Conservation (phyloP, 2,888 invertebrate genomes). For the Periphyllus acericola region DNA sequence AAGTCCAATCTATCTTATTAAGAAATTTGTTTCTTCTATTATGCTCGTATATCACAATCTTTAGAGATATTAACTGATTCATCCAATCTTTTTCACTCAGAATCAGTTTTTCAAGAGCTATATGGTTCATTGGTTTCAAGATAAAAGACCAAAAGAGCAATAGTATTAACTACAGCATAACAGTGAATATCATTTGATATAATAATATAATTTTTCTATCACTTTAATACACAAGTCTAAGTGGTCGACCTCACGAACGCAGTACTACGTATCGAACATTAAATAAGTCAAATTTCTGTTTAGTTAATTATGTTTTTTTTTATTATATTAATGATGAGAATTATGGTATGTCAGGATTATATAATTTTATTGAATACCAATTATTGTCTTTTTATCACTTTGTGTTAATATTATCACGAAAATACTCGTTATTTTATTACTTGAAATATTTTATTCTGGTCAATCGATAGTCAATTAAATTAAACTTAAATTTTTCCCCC, state of each 20-base stretch:
- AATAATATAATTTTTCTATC: background rate
- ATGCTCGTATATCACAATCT: too few relatives aligned
- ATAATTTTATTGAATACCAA: constrained; percentile 19
- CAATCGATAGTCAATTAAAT: constrained; percentile 5
- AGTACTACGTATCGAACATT: background rate
- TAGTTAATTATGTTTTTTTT: background rate
- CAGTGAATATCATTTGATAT: background rate
- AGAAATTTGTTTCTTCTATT: too few relatives aligned
- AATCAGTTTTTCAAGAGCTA: too few relatives aligned
- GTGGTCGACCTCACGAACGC: background rate
- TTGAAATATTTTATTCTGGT: constrained; percentile 12
- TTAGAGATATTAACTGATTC: too few relatives aligned
- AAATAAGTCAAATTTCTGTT: background rate
- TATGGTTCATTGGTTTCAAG: too few relatives aligned
- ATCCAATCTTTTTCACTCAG: too few relatives aligned
- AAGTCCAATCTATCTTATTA: too few relatives aligned
- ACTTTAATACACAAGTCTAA: too few relatives aligned
- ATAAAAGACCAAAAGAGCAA: too few relatives aligned
- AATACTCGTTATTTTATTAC: background rate
- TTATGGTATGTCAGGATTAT: background rate
- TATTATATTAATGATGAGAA: background rate
- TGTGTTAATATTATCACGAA: constrained; percentile 6
- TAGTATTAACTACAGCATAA: background rate
- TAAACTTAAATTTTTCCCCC: background rate
- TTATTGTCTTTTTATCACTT: background rate